Evolutionary conservation across 2,888 invertebrate species (phyloP).

Genomic region (Melipona beecheii): DNA sequence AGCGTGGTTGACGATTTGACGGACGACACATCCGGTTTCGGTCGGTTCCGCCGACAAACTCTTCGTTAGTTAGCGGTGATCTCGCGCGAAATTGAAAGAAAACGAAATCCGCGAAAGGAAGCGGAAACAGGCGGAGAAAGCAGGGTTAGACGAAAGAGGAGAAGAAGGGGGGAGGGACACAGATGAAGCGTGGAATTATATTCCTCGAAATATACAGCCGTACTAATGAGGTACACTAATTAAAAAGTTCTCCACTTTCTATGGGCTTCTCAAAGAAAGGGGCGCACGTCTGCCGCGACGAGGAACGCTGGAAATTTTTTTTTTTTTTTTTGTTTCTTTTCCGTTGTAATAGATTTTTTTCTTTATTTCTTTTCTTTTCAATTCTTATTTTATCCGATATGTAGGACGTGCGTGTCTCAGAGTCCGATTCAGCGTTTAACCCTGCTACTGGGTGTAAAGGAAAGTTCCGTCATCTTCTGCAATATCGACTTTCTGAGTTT

Average conservation of each 20-base stretch:
- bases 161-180: too few species aligned
- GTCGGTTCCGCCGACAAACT: background rate
- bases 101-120: background rate
- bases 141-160: background rate
- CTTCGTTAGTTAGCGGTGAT: background rate
- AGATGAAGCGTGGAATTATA: conserved; percentile 37
- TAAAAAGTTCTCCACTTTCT: conserved; percentile 55
- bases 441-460: too few species aligned
- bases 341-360: too few species aligned
- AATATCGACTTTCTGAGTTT: too few species aligned
- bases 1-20: background rate
- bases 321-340: background rate
- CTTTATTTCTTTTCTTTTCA: too few species aligned
- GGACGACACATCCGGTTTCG: background rate
- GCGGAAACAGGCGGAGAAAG: too few species aligned
- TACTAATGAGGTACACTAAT: conserved; percentile 61
- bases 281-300: conserved; percentile 19
- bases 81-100: background rate
- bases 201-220: conserved; percentile 48
- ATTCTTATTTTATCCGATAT: too few species aligned
- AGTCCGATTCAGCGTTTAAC: too few species aligned
- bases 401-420: too few species aligned
- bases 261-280: conserved; percentile 48
- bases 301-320: conserved; percentile 20
- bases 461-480: too few species aligned